phyloP scores from a whole-genome alignment of 1,140 invertebrate species.

The Mycetomoellerius zeteki region DNA sequence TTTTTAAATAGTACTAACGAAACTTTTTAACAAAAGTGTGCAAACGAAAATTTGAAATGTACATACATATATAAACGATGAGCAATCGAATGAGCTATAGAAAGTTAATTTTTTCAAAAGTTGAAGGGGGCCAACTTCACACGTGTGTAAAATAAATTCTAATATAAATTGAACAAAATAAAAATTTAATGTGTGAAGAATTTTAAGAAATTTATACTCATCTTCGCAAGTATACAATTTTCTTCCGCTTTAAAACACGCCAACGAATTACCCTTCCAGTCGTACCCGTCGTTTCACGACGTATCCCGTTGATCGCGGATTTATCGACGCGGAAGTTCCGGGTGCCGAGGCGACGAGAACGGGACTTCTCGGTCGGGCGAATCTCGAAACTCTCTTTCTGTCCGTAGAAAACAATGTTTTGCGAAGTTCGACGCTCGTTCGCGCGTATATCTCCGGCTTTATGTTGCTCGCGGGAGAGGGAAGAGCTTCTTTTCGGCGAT shows the following conservation, averaged over 20 bases:
- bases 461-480: slow-evolving; percentile 49
- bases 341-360: slow-evolving; percentile 37
- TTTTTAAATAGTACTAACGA: too few species aligned
- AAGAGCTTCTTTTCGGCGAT: slow-evolving; percentile 65
- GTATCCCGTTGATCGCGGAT: slow-evolving; percentile 65
- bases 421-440: slow-evolving; percentile 42
- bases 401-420: slow-evolving; percentile 57
- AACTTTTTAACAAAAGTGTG: too few species aligned
- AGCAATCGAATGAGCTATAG: too few species aligned
- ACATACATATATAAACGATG: too few species aligned
- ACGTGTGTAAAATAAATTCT: not conserved
- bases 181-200: not conserved
- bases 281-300: slow-evolving; percentile 43
- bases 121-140: too few species aligned
- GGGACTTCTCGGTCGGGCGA: slow-evolving; percentile 52
- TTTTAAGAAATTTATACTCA: not conserved
- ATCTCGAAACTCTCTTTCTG: slow-evolving; percentile 50
- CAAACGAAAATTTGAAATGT: too few species aligned
- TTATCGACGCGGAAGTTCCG: slow-evolving; percentile 70
- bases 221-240: not conserved
- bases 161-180: not conserved
- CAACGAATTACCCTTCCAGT: slow-evolving; percentile 43
- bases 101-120: too few species aligned
- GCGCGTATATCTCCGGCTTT: slow-evolving; percentile 54
- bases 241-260: not conserved